Percentiles rank a stretch among this genome's conserved stretches.
phyloP scores from a whole-genome alignment of 2,113 vertebrate species.

The Laterallus jamaicensis region DNA sequence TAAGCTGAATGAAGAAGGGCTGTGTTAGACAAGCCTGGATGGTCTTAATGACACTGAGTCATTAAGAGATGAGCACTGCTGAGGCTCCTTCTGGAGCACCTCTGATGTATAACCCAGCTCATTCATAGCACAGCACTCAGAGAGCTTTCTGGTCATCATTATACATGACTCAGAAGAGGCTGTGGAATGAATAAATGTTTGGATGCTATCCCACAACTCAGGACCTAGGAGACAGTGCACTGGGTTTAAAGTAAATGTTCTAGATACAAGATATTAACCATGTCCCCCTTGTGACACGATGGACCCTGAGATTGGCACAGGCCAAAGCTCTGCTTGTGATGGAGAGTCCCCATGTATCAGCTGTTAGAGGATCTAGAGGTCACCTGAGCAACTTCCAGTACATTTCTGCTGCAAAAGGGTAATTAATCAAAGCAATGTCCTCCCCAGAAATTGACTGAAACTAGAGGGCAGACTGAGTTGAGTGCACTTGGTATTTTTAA shows the following conservation, averaged over 20 bases:
- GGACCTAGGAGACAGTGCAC: background rate
- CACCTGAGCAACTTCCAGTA: background rate
- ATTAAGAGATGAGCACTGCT: background rate
- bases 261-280: background rate
- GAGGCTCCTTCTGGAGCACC: background rate
- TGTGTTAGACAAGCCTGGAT: background rate
- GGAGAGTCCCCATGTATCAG: background rate
- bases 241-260: background rate
- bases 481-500: slow-evolving; percentile 26
- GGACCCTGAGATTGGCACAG: background rate
- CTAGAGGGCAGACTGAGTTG: background rate
- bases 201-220: background rate
- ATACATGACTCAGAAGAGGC: background rate
- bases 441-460: background rate
- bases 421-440: slow-evolving; percentile 30
- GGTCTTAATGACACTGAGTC: background rate
- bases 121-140: background rate
- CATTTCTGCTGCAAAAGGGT: background rate
- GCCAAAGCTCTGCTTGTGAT: background rate
- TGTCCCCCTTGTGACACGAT: background rate
- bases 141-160: background rate
- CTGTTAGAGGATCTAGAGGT: background rate
- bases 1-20: background rate
- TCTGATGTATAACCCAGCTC: background rate
- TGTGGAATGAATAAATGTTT: background rate